phyloP scores from a whole-genome alignment of 2,888 invertebrate species.

The Nomada goodeniana region DNA sequence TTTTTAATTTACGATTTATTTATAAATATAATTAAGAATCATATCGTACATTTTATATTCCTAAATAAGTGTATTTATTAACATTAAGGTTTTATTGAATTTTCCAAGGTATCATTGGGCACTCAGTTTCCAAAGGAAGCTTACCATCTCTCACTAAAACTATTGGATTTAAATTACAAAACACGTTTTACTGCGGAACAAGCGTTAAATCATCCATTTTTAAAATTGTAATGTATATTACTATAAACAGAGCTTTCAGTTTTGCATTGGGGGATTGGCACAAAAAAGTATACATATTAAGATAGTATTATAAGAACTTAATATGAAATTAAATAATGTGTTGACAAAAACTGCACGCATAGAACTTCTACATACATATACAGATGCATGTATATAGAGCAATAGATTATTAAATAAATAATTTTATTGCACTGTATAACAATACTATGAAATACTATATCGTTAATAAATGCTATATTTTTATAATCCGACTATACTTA shows the following conservation, averaged over 20 bases:
- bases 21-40: conserved; percentile 31
- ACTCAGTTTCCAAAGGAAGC: conserved; percentile 88
- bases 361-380: conserved; percentile 19
- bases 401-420: conserved; percentile 46
- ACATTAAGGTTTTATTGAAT: conserved; percentile 52
- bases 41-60: background rate
- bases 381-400: conserved; percentile 17
- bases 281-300: conserved; percentile 25
- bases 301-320: conserved; percentile 9
- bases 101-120: conserved; percentile 71
- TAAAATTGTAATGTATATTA: conserved; percentile 79
- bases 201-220: conserved; percentile 92
- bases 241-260: conserved; percentile 2
- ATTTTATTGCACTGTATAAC: conserved; percentile 30
- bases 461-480: conserved; percentile 60
- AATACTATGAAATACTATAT: conserved; percentile 30
- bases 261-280: conserved; percentile 5
- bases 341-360: conserved; percentile 28
- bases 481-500: background rate
- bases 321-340: conserved; percentile 27
- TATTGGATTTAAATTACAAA: conserved; percentile 92
- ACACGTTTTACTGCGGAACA: conserved; percentile 90
- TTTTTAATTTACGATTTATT: conserved; percentile 59
- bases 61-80: background rate
- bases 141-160: conserved; percentile 89